These are phyloP conservation scores for Lepetodrilus schrolli DNA, from an alignment of 2,888 invertebrate genomes.

Conservation along the genomic window DNA sequence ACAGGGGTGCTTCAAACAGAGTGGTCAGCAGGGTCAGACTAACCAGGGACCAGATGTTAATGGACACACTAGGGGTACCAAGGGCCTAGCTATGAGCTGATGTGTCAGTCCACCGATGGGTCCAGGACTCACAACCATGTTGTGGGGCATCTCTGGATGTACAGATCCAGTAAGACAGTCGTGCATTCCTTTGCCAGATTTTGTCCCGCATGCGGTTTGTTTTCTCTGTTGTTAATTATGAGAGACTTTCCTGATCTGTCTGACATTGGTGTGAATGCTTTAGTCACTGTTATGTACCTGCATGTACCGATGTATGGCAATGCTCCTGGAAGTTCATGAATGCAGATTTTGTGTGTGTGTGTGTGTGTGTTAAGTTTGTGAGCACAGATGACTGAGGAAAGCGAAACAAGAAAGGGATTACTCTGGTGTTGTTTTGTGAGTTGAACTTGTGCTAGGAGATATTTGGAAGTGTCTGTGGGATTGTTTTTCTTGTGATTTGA, in stretches of 20 bases:
- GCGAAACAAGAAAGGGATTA: too few species aligned
- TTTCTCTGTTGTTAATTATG: background rate
- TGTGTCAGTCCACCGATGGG: too few species aligned
- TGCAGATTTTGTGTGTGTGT: background rate
- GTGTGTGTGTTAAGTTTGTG: background rate
- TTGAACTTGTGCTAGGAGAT: too few species aligned
- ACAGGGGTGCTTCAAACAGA: background rate
- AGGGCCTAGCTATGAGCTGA: too few species aligned
- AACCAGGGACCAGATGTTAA: too few species aligned
- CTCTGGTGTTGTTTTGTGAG: too few species aligned
- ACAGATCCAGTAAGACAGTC: conserved; percentile 10
- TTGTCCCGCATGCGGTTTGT: background rate
- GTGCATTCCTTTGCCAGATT: background rate
- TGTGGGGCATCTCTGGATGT: conserved; percentile 18
- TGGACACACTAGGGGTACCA: too few species aligned
- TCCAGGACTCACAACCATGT: background rate
- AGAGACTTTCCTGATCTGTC: background rate
- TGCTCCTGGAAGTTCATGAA: too few species aligned
- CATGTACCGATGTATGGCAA: background rate
- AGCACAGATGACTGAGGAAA: background rate
- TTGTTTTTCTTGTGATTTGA: too few species aligned
- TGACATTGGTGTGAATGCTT: background rate
- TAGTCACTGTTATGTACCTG: background rate
- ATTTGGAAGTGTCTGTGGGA: too few species aligned
- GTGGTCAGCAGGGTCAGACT: background rate